These are phyloP conservation scores for Protosalanx chinensis DNA, from an alignment of 2,797 vertebrate species.

Conservation along the genomic window DNA sequence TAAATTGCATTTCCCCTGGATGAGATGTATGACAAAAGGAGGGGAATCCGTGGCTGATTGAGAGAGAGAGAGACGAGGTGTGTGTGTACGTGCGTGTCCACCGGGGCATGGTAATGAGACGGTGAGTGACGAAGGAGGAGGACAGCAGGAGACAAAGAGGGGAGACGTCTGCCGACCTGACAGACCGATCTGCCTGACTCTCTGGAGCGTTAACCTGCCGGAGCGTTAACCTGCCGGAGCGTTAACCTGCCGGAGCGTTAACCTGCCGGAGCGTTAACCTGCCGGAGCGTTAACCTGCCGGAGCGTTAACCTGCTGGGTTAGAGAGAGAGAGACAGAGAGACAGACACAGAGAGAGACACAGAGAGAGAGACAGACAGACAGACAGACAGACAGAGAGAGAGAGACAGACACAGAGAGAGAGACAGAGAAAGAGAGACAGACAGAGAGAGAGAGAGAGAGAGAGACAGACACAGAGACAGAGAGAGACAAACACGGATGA, in stretches of 20 bases:
- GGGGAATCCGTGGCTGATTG: not conserved
- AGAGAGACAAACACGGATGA: too few species aligned
- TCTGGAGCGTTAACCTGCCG: too few species aligned
- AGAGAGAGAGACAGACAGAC: not conserved
- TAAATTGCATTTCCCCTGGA: not conserved
- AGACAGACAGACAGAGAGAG: not conserved
- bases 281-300: not conserved
- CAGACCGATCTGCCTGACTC: too few species aligned
- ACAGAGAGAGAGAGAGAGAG: too few species aligned
- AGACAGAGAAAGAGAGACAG: too few species aligned
- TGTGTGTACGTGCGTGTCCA: not conserved
- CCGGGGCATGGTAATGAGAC: not conserved
- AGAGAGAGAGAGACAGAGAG: too few species aligned
- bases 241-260: not conserved
- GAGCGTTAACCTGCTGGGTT: not conserved
- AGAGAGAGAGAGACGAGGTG: not conserved
- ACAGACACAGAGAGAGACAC: not conserved
- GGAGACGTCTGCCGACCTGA: too few species aligned
- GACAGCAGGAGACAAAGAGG: not conserved
- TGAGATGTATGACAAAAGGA: not conserved
- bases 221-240: not conserved
- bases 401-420: too few species aligned
- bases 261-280: not conserved
- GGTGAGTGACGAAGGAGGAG: not conserved
- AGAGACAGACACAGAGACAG: too few species aligned